phyloP scores from a whole-genome alignment of 1,140 invertebrate species.

The Cephus cinctus region DNA sequence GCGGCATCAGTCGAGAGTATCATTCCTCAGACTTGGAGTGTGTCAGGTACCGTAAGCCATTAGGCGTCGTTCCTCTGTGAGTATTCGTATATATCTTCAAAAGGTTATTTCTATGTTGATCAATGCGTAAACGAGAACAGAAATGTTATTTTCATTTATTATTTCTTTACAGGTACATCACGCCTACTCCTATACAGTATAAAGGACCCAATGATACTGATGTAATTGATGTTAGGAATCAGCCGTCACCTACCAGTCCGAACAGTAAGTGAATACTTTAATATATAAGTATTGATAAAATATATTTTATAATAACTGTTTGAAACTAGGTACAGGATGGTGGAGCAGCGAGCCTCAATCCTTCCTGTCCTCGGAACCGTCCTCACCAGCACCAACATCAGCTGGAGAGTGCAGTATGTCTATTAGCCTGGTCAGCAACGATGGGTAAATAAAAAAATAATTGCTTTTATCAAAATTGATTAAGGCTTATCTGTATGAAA shows the following conservation, averaged over 20 bases:
- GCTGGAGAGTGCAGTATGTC: conserved; percentile 64
- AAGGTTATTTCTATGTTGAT: neutral
- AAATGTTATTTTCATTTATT: conserved; percentile 1
- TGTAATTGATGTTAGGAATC: conserved; percentile 41
- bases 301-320: conserved; percentile 12
- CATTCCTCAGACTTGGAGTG: conserved; percentile 53
- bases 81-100: conserved; percentile 26
- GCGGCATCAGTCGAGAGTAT: conserved; percentile 45
- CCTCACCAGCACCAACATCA: conserved; percentile 66
- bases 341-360: conserved; percentile 61
- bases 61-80: conserved; percentile 47
- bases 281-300: no score
- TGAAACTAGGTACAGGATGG: conserved; percentile 46
- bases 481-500: no score
- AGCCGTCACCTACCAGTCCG: conserved; percentile 51
- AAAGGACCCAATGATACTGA: conserved; percentile 41
- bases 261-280: conserved; percentile 39
- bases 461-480: neutral
- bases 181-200: conserved; percentile 39
- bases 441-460: conserved; percentile 55
- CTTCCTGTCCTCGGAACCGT: conserved; percentile 65
- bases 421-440: conserved; percentile 62
- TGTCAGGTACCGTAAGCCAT: conserved; percentile 44
- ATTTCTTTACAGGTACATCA: conserved; percentile 36
- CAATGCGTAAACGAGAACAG: no score